Percentiles rank a stretch among this genome's conserved stretches.
phyloP scores from a whole-genome alignment of 2,888 invertebrate genomes.

The Mantis religiosa region DNA sequence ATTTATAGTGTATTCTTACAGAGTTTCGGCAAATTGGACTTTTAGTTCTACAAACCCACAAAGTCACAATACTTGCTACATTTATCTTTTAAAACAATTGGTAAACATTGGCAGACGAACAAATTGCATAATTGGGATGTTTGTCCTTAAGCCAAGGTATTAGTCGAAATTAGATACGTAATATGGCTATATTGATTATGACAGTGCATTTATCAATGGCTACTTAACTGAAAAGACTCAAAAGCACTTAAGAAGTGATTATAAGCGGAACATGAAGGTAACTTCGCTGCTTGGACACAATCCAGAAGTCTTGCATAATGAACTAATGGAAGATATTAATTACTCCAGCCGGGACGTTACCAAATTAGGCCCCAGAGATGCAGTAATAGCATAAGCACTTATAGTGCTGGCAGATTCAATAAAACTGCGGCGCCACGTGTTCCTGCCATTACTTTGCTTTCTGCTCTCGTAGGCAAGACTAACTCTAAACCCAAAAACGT shows the following conservation, averaged over 20 bases:
- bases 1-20: too few species aligned
- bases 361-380: not conserved
- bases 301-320: not conserved
- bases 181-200: not conserved
- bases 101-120: not conserved
- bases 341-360: not conserved
- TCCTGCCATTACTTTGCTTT: not conserved
- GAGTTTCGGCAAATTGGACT: too few species aligned
- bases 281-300: not conserved
- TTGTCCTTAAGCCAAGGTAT: not conserved
- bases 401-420: not conserved
- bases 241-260: not conserved
- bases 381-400: not conserved
- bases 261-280: not conserved
- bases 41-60: too few species aligned
- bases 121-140: not conserved
- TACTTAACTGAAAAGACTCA: not conserved
- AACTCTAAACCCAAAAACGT: not conserved
- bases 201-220: not conserved
- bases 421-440: not conserved
- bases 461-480: not conserved
- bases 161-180: not conserved
- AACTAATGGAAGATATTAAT: not conserved
- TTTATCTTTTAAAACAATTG: not conserved
- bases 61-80: too few species aligned